Percentiles rank a stretch among this genome's conserved stretches.
Evolutionary conservation across 2,113 vertebrate genomes (phyloP).

Genomic region (Toxostoma redivivum): DNA sequence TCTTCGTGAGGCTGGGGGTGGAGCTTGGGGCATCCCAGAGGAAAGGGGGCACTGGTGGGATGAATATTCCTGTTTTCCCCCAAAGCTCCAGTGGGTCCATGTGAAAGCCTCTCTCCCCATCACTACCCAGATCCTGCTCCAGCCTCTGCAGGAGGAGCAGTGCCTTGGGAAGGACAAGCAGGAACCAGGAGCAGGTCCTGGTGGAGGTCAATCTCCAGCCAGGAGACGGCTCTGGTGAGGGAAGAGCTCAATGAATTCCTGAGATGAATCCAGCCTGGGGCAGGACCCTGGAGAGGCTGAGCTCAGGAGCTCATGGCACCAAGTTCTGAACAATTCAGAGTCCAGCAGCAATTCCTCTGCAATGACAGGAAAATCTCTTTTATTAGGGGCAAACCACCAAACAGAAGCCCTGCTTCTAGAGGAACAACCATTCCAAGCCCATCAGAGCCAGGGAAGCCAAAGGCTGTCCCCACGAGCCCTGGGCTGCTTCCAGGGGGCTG

Average conservation of each 20-base stretch:
- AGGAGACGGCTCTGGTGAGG: accelerated
- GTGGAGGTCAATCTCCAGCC: background rate
- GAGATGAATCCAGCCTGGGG: background rate
- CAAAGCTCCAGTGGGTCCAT: accelerated
- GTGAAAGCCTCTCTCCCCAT: background rate
- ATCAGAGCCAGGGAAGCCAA: background rate
- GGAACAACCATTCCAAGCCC: background rate
- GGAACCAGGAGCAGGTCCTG: background rate
- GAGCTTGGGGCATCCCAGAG: background rate
- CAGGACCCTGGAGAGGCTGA: background rate
- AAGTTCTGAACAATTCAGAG: background rate
- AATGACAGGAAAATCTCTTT: background rate
- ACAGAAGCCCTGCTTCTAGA: background rate
- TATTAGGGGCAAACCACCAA: constrained; percentile 24
- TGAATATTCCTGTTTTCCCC: background rate
- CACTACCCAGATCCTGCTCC: background rate
- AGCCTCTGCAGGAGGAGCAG: background rate
- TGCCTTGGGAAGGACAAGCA: accelerated
- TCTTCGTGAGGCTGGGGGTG: background rate
- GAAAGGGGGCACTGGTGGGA: background rate
- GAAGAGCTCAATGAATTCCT: background rate
- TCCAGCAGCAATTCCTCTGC: background rate
- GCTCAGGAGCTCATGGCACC: background rate
- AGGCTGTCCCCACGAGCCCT: background rate
- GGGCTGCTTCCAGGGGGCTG: background rate